Percentiles rank a stretch among this genome's conserved stretches.
Conservation (phyloP, 2,888 invertebrate species). For the Alcis repandata region DNA sequence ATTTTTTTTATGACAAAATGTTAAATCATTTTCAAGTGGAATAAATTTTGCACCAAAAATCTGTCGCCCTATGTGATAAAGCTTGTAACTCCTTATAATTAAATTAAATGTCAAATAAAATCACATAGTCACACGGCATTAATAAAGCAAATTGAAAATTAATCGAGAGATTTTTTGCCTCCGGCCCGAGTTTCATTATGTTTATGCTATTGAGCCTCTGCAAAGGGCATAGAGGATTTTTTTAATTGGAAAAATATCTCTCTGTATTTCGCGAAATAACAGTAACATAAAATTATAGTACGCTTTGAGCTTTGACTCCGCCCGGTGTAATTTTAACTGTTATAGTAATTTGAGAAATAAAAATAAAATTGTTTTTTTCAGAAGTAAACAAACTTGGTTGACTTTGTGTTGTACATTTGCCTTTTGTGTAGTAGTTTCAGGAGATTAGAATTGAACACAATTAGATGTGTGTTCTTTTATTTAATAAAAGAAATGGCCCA, state of each 20-base stretch:
- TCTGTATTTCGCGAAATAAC: conserved; percentile 1
- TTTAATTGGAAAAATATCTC: conserved; percentile 11
- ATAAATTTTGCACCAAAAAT: background rate
- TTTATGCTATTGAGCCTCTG: conserved; percentile 15
- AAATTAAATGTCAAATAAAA: conserved; percentile 1
- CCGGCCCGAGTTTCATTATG: conserved; percentile 18
- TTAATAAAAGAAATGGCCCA: too few species aligned
- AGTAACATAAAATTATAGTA: conserved; percentile 3
- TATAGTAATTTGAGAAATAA: background rate
- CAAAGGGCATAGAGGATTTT: conserved; percentile 18
- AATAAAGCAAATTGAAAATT: conserved; percentile 20
- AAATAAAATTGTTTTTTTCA: background rate
- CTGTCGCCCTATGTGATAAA: background rate
- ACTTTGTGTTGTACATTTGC: too few species aligned
- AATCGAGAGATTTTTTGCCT: conserved; percentile 12
- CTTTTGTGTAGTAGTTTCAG: too few species aligned
- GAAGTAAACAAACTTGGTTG: background rate
- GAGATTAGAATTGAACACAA: too few species aligned
- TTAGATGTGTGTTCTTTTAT: too few species aligned
- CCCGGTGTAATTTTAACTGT: background rate
- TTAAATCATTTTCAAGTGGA: too few species aligned
- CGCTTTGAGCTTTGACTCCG: background rate
- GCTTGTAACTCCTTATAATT: background rate
- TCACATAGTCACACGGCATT: conserved; percentile 15
- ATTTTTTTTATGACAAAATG: too few species aligned